A percentile compares a stretch with the other conserved stretches of the same genome.
Conservation (phyloP, 2,888 invertebrate genomes). For the Creontiades dilutus region DNA sequence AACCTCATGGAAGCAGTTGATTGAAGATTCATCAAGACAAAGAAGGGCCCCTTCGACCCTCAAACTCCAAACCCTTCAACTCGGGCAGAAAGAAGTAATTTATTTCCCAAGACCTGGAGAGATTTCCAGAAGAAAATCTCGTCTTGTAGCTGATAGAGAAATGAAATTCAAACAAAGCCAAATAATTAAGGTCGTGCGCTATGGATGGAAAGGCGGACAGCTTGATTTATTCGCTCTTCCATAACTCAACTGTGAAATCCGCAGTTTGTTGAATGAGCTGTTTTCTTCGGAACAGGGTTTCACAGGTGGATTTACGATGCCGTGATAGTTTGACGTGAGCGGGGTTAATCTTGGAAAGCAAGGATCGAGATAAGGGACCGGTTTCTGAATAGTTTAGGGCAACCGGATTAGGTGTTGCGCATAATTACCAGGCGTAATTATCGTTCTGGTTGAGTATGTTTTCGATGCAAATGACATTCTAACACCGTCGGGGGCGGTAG, state of each 20-base stretch:
- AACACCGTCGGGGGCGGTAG: neutral
- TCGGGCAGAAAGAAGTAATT: neutral
- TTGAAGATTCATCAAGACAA: conserved; percentile 42
- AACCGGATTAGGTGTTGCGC: conserved; percentile 53
- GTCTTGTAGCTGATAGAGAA: conserved; percentile 30
- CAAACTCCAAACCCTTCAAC: conserved; percentile 6
- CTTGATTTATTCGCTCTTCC: conserved; percentile 33
- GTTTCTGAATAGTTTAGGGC: conserved; percentile 29
- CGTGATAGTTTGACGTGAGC: conserved; percentile 53
- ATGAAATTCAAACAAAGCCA: conserved; percentile 55
- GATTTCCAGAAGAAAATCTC: conserved; percentile 27
- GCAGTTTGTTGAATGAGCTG: conserved; percentile 19
- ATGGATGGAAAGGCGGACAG: conserved; percentile 18
- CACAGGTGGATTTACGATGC: conserved; percentile 43
- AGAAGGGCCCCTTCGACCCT: neutral
- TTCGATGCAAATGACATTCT: conserved; percentile 57
- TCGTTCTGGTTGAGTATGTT: conserved; percentile 52
- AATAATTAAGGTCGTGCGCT: conserved; percentile 42
- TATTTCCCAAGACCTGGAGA: conserved; percentile 10
- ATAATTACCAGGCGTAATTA: conserved; percentile 54
- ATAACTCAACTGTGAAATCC: conserved; percentile 49
- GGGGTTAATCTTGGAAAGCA: neutral
- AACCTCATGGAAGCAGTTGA: conserved; percentile 1
- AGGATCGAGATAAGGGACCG: conserved; percentile 11
- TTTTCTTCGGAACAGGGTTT: conserved; percentile 29